A percentile compares a stretch with the other conserved stretches of the same genome.
Evolutionary conservation across 2,888 invertebrate species (phyloP).

Genomic region (Calameuta filiformis): DNA sequence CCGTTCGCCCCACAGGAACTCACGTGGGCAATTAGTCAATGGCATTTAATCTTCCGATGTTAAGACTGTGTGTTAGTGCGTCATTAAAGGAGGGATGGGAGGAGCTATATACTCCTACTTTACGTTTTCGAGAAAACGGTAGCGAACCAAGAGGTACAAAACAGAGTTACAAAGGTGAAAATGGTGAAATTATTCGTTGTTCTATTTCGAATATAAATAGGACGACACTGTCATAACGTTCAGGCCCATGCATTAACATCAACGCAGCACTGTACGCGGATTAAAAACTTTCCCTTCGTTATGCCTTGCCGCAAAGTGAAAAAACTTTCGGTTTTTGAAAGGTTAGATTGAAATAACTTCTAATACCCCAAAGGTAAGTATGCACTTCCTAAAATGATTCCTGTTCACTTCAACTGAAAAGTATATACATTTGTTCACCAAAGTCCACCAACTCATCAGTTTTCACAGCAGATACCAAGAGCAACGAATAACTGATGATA

Average conservation of each 20-base stretch:
- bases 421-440: not conserved
- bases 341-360: not conserved
- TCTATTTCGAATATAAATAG: not conserved
- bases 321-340: not conserved
- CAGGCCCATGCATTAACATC: not conserved
- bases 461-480: not conserved
- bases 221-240: not conserved
- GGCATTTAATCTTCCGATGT: not conserved
- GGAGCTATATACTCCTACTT: not conserved
- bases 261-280: not conserved
- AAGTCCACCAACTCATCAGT: not conserved
- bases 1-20: not conserved
- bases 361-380: not conserved
- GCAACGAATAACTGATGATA: not conserved
- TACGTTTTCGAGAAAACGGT: not conserved
- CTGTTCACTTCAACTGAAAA: not conserved
- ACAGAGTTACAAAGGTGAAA: not conserved
- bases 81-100: not conserved
- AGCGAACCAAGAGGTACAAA: not conserved
- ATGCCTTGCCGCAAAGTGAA: not conserved
- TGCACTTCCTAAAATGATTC: not conserved
- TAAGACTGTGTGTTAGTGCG: not conserved
- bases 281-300: not conserved
- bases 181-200: not conserved
- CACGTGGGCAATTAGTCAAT: not conserved